Base-by-base conservation (phyloP, 2,888 invertebrate genomes). In the Anticlea derivata region DNA sequence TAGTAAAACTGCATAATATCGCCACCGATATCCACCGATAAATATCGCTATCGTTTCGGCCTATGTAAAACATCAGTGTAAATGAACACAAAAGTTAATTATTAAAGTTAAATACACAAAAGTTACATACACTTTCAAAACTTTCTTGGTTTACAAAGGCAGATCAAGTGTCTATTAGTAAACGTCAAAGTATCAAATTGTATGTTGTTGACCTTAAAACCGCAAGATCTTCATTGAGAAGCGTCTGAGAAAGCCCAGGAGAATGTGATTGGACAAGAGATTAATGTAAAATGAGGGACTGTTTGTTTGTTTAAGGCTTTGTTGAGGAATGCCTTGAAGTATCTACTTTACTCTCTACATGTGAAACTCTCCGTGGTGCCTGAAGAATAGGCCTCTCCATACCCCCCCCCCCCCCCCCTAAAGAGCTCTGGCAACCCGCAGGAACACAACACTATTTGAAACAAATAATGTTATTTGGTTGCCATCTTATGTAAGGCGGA, bases 181-280 rank as follows among this genome's bases (percentile, higher is more conserved):
- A 44, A 44, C 55, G 44, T 43, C 40, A 33, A 57, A 46, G 59
- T 53, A 58, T 59, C 37, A 30, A 38, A 60, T 58, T 56, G 58
- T 41, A 62, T 62, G 41, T 12, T 30, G 50, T 62, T 62, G 54
- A 58, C 62, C 60, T 37, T 48, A 37, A 55, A 50, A 33, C 12
- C 26, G 22, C 6, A 17, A 38, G 37, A 46, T 51, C 34, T 49
- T 30, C 29, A 43, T 22, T 45, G 46, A 41, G 35, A 47, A 35
- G 38, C 55, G 39, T 58, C 44, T 26, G 53, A 50, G 56, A 61
- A 57, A 61, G 53, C 24, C 1, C 13, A 52, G 27, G 17, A 58
- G 51, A 59, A 57, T 59, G 51, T 40, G 61, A 61, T 61, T 26
- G 43, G 7, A 59, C 59, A 50, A 34, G 44, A 46, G 59, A 61